Evolutionary conservation across 1,140 invertebrate genomes (phyloP).

Genomic region (Pseudoatta argentina): DNA sequence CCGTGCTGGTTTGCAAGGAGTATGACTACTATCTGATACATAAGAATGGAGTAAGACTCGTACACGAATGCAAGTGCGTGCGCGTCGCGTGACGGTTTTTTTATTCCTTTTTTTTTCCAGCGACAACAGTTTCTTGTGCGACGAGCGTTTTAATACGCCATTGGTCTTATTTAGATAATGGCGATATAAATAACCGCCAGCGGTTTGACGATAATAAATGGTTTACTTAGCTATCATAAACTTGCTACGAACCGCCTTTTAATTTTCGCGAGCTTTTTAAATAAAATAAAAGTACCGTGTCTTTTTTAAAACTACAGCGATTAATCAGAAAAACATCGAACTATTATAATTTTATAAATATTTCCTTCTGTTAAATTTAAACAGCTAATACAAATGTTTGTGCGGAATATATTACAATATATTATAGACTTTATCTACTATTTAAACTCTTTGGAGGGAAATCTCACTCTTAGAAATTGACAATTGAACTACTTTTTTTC

Average conservation of each 20-base stretch:
- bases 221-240: slow-evolving; percentile 16
- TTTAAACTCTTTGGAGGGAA: too few relatives aligned
- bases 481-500: too few relatives aligned
- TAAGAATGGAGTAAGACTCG: too few relatives aligned
- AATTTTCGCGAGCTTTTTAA: slow-evolving; percentile 18
- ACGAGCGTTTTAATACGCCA: slow-evolving; percentile 30
- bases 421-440: too few relatives aligned
- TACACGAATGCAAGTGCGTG: neutral
- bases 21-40: neutral
- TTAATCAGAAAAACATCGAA: neutral
- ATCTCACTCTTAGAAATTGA: too few relatives aligned
- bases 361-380: neutral
- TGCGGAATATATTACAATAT: neutral
- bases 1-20: slow-evolving; percentile 11
- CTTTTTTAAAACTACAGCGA: neutral
- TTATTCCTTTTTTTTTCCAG: neutral
- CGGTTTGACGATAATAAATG: slow-evolving; percentile 40
- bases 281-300: neutral
- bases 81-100: slow-evolving; percentile 38
- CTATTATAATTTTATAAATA: slow-evolving; percentile 2
- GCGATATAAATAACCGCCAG: neutral
- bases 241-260: neutral
- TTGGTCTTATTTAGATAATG: slow-evolving; percentile 47
- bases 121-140: neutral
- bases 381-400: neutral